Base-by-base conservation (phyloP, 1,140 invertebrate species). In the Calephelis nemesis region DNA sequence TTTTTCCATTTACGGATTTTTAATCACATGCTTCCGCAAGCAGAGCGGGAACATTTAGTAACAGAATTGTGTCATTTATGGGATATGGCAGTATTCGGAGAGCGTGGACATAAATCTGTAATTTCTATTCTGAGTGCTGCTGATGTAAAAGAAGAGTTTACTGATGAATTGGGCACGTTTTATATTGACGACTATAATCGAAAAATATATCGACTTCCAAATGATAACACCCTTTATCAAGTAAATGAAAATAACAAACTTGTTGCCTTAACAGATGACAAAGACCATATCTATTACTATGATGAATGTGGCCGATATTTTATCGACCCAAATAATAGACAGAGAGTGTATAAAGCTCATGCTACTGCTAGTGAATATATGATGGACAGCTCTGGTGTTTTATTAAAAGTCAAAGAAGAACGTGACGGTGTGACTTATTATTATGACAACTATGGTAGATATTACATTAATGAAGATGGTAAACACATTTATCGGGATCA, bases 291-390 rank as follows among this genome's bases (percentile, higher is more conserved):
- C 64, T 91, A 87, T 74, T 91, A 77, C 73, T 91, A 86, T 69
- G 89, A 91, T 70, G 85, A 89, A 71, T 91, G 88, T 79, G 89
- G 89, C 9, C 77, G 89, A 49, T 89, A 91, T 74, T 91, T 79
- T 72, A 68, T 89, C n/a, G 81, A 91, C 65, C 19, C 71, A 7
- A 82, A 81, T 62, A 85, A 79, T 15, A 80, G 78, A 62, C 79
- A 87, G 76, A 76, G 85, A 69, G 73, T 90, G 45, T 91, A 91
- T 68, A 91, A 89, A 79, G 87, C 87, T 54, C 75, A 86, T 67
- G 76, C 73, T 48, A 82, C 78, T 66, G 80, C 84, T 0, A 91
- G 87, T 75, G 89, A 90, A 67, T 91, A 87, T 70, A 85, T 90
- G 80, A 85, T 91, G 85, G 85, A 87, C 68, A 77, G 78, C 48